Conservation (phyloP, 2,797 vertebrate species). For the Syndactyla subalaris region DNA sequence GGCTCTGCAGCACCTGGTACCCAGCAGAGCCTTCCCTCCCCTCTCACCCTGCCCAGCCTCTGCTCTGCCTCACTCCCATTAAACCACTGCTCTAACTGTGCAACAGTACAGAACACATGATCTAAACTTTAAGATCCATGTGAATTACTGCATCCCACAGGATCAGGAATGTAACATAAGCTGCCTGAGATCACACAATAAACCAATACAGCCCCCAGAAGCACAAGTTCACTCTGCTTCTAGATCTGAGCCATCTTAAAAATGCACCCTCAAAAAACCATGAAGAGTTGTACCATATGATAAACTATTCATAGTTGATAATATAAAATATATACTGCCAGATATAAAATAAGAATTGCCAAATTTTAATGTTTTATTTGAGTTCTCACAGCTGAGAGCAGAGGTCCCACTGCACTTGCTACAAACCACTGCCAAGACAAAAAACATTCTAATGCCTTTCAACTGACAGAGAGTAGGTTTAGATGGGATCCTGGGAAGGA, state of each 20-base stretch:
- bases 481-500: not conserved
- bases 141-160: not conserved
- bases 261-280: rapidly evolving
- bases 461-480: not conserved
- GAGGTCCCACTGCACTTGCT: not conserved
- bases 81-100: not conserved
- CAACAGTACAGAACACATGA: not conserved
- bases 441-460: not conserved
- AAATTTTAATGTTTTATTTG: not conserved
- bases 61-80: not conserved
- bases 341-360: not conserved
- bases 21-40: not conserved
- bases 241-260: not conserved
- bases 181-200: not conserved
- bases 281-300: not conserved
- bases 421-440: not conserved
- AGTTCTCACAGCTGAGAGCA: not conserved
- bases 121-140: not conserved
- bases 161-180: not conserved
- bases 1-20: not conserved
- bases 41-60: not conserved
- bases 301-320: not conserved
- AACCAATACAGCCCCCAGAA: not conserved
- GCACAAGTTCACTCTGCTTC: not conserved
- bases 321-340: not conserved